Percentiles rank a stretch among this genome's conserved stretches.
phyloP scores from a whole-genome alignment of 2,888 invertebrate genomes.

The Andrena chrysosceles region DNA sequence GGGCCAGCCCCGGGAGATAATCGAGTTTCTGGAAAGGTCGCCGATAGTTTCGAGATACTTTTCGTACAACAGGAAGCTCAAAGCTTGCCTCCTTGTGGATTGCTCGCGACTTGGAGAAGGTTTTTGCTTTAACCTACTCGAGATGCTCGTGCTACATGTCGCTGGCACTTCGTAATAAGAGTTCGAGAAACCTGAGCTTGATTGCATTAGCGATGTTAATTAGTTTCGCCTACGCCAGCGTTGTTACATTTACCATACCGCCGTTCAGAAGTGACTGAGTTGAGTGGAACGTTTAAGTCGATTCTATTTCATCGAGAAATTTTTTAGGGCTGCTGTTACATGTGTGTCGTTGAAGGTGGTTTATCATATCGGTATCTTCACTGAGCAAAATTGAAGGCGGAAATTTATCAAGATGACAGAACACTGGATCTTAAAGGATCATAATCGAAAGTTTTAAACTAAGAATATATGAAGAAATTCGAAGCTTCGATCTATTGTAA shows the following conservation, averaged over 20 bases:
- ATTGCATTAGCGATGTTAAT: not conserved
- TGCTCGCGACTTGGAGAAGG: conserved; percentile 11
- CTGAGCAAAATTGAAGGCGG: not conserved
- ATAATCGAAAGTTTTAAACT: not conserved
- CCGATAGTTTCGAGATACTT: not conserved
- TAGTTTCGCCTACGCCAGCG: not conserved
- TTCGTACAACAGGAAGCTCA: not conserved
- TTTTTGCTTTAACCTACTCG: conserved; percentile 31
- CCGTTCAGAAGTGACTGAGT: not conserved
- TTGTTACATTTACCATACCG: not conserved
- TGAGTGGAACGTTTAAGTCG: not conserved
- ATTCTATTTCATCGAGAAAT: not conserved
- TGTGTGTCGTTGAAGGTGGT: too few relatives aligned
- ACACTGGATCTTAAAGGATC: not conserved
- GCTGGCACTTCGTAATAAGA: conserved; percentile 20
- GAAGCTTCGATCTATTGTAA: not conserved
- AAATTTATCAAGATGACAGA: not conserved
- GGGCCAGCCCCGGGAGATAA: not conserved
- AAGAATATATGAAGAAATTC: not conserved
- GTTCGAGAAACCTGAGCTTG: not conserved
- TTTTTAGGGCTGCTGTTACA: too few relatives aligned
- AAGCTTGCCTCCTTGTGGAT: conserved; percentile 12
- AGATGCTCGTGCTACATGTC: conserved; percentile 26
- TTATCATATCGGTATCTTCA: not conserved
- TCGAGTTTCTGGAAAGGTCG: not conserved